A percentile compares a stretch with the other conserved stretches of the same genome.
phyloP scores from a whole-genome alignment of 2,797 vertebrate genomes.

The Poecilia picta region DNA sequence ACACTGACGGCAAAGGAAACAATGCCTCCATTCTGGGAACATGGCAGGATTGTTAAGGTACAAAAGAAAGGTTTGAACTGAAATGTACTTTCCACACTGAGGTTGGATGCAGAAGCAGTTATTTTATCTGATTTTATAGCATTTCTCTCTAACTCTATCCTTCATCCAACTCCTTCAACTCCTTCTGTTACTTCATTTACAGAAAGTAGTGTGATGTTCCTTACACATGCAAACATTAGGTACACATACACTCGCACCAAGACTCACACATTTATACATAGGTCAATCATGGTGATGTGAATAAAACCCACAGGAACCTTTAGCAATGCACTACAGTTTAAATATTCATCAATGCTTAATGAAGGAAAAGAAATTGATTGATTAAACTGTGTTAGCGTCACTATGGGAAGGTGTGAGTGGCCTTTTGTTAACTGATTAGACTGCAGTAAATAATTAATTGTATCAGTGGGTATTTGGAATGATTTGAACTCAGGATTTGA shows the following conservation, averaged over 20 bases:
- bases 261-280: conserved; percentile 14
- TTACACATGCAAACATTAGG: not conserved
- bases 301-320: conserved; percentile 37
- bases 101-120: not conserved
- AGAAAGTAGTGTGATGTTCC: not conserved
- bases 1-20: not conserved
- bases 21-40: not conserved
- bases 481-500: conserved; percentile 23
- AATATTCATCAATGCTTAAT: conserved; percentile 68
- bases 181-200: not conserved
- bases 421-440: conserved; percentile 71
- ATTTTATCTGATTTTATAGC: not conserved
- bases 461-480: conserved; percentile 32
- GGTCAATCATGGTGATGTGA: conserved; percentile 27
- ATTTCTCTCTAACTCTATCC: not conserved
- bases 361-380: conserved; percentile 62
- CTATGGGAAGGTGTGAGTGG: conserved; percentile 60
- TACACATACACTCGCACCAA: not conserved
- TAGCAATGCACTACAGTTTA: conserved; percentile 45
- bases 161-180: not conserved
- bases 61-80: not conserved
- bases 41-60: not conserved
- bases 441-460: conserved; percentile 60
- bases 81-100: not conserved
- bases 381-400: conserved; percentile 62